Conservation (phyloP, 1,140 invertebrate species). For the Globodera rostochiensis region DNA sequence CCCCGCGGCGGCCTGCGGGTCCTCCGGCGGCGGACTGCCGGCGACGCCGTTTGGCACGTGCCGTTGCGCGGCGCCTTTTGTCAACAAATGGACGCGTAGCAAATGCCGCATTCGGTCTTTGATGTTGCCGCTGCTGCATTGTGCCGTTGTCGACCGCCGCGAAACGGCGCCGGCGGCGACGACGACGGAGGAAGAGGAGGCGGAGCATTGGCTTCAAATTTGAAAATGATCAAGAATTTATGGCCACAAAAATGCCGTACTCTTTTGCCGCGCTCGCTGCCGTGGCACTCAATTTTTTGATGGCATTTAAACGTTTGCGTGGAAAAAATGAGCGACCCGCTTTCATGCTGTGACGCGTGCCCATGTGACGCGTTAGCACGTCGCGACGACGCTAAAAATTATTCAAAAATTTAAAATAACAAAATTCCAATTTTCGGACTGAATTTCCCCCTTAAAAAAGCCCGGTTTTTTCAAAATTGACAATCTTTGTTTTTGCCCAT, state of each 20-base stretch:
- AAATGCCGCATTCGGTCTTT: neutral
- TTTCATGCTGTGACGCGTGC: constrained; percentile 50
- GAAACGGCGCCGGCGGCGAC: too few relatives aligned
- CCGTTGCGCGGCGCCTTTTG: neutral
- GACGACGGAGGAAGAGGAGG: neutral
- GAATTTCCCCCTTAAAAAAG: too few relatives aligned
- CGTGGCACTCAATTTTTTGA: neutral
- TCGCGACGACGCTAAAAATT: constrained; percentile 58
- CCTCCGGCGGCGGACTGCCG: neutral
- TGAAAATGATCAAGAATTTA: neutral
- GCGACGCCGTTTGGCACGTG: too few relatives aligned
- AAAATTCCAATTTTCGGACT: too few relatives aligned
- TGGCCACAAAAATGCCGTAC: neutral
- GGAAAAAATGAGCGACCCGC: constrained; percentile 42
- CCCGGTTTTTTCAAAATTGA: too few relatives aligned
- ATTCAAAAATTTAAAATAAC: neutral
- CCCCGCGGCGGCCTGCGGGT: neutral
- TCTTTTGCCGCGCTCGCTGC: neutral
- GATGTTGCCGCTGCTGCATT: neutral
- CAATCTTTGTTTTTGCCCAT: too few relatives aligned
- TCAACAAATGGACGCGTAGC: neutral
- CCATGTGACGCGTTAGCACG: constrained; percentile 62
- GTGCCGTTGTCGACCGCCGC: neutral
- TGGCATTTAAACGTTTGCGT: constrained; percentile 26
- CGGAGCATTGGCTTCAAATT: neutral